phyloP scores from a whole-genome alignment of 2,888 invertebrate species.

The Papilio protenor region DNA sequence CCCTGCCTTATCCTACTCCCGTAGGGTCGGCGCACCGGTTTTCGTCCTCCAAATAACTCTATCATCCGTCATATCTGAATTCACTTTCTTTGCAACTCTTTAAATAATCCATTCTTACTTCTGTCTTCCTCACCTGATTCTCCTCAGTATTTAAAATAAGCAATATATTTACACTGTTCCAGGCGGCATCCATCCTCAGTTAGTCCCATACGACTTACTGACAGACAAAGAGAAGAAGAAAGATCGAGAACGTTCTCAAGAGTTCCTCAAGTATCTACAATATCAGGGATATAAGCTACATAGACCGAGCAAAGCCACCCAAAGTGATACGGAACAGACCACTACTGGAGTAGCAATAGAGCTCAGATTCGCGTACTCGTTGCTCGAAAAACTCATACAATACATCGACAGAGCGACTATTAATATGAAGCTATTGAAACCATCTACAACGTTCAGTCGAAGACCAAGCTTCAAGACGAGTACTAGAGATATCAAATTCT shows the following conservation, averaged over 20 bases:
- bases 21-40: too few species aligned
- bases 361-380: slow-evolving; percentile 97
- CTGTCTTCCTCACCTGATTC: too few species aligned
- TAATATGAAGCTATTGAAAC: slow-evolving; percentile 97
- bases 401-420: slow-evolving; percentile 98
- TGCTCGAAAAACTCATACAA: slow-evolving; percentile 97
- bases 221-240: slow-evolving; percentile 99
- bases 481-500: slow-evolving; percentile 99
- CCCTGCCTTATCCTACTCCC: too few species aligned
- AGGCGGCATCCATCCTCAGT: slow-evolving; percentile 96
- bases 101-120: too few species aligned
- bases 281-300: slow-evolving; percentile 98
- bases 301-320: slow-evolving; percentile 88
- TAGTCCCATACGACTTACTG: slow-evolving; percentile 98
- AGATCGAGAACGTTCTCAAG: slow-evolving; percentile 97
- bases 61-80: too few species aligned
- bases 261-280: slow-evolving; percentile 98
- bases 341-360: slow-evolving; percentile 93
- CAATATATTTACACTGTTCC: slow-evolving; percentile 57
- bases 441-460: slow-evolving; percentile 97
- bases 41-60: too few species aligned
- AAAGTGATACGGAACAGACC: slow-evolving; percentile 89
- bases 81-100: too few species aligned
- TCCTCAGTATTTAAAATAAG: neutral
- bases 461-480: slow-evolving; percentile 96